Evolutionary conservation across 2,888 invertebrate species (phyloP), one percentile per base, ranked within the genome.

Genomic region (Priapulus caudatus): DNA sequence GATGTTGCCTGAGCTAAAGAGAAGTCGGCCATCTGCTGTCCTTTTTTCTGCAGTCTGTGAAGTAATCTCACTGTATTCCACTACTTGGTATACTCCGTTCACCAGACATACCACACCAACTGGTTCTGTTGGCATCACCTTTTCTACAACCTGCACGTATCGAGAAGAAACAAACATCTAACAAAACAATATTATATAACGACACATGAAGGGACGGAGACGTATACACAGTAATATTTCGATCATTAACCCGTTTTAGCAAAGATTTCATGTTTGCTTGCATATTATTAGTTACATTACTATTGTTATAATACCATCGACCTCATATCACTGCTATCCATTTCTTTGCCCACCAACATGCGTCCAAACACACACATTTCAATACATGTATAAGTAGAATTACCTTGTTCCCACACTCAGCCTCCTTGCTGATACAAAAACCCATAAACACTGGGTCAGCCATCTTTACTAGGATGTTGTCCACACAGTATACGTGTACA

Each of bases 361-460:
- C n/a, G n/a, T n/a, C n/a, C n/a, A n/a, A n/a, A n/a, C n/a, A n/a
- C n/a, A n/a, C n/a, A n/a, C n/a, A n/a, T n/a, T n/a, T n/a, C n/a
- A n/a, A n/a, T n/a, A n/a, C n/a, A n/a, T n/a, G n/a, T n/a, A n/a
- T n/a, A n/a, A n/a, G n/a, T n/a, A n/a, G n/a, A n/a, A n/a, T 54
- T 60, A 92, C 93, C 78, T 97, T 97, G 0, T 88, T 93, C 0
- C 88, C 95, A 73, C 93, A 95, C 63, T 95, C 92, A 0, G 93
- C 91, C 56, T 81, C 79, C 65, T 89, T 86, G 50, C 79, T 78
- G 10, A 90, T 79, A 67, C 95, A 95, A 67, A 89, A 95, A 1
- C 97, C 98, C 56, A 97, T 80, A 66, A 98, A 97, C 1, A 86
- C 78, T 0, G 98, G 98, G 77, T 98, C 98, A 0, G 93, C 97